Conservation (phyloP, 1,140 invertebrate genomes). For the Pseudomyrmex gracilis region DNA sequence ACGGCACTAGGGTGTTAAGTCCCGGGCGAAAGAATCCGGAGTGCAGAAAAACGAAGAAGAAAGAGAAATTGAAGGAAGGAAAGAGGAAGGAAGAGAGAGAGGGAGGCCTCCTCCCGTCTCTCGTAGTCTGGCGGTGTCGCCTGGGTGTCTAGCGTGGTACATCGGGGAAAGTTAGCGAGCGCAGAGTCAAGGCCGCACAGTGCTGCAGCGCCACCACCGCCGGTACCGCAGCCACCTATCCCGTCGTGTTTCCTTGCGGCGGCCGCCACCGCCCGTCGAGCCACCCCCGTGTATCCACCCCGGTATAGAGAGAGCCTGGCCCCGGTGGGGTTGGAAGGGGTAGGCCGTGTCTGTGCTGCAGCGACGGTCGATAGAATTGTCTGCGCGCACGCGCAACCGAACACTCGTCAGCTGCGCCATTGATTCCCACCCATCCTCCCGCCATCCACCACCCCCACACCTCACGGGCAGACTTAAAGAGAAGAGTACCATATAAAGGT, state of each 20-base stretch:
- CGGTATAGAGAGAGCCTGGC: conserved; percentile 70
- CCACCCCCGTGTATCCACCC: conserved; percentile 36
- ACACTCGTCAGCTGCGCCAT: conserved; percentile 84
- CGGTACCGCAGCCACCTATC: conserved; percentile 60
- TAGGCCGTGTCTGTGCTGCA: conserved; percentile 83
- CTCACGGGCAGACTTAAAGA: conserved; percentile 80
- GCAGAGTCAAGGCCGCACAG: conserved; percentile 82
- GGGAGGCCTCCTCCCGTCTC: conserved; percentile 18
- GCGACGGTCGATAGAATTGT: conserved; percentile 84
- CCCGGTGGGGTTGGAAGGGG: conserved; percentile 76
- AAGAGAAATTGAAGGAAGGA: not conserved
- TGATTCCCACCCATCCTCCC: conserved; percentile 75
- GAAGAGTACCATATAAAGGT: conserved; percentile 76
- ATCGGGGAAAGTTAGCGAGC: conserved; percentile 77
- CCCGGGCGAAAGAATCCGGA: conserved; percentile 63
- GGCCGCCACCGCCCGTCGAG: conserved; percentile 40
- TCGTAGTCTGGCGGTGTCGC: conserved; percentile 60
- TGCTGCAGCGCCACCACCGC: conserved; percentile 70
- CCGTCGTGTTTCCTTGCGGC: conserved; percentile 30
- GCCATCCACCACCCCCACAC: conserved; percentile 8
- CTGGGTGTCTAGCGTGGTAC: conserved; percentile 73
- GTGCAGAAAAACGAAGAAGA: conserved; percentile 17
- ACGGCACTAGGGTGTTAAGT: conserved; percentile 56
- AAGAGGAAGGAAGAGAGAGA: not conserved
- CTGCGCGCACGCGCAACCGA: conserved; percentile 82